Evolutionary conservation across 92 coral and sea anemone species (phyloP), one percentile per base, ranked within the genome.

Genomic region (Pocillopora grandis): DNA sequence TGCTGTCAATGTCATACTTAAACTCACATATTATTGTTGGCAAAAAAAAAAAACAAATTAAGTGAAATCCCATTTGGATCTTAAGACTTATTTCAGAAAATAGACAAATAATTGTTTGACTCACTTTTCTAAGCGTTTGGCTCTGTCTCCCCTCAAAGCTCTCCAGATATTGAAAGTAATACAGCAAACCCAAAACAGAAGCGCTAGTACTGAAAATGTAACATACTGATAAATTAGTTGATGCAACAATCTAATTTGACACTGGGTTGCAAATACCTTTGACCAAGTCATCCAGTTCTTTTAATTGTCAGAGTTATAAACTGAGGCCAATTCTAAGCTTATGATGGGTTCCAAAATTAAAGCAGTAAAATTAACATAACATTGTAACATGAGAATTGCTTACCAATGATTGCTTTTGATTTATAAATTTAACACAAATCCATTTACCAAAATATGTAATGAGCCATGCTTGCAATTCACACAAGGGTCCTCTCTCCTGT

Each of bases 141-240:
- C 95, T 84, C 93, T 85, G 88, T 88, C 93, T 75, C 87, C 89
- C 56, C 87, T 92, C 63, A 94, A 88, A 62, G 98, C 94, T 91
- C 90, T 96, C 89, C 86, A 88, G 76, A 96, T 83, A 87, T 96
- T 96, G 83, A 96, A 96, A 18, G 98, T 96, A 78, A 96, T 94
- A 55, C 98, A 96, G 80, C 94, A 94, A 63, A 95, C 98, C 98
- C 98, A 96, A 1, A 87, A 66, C 36, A 96, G 88, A 31, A 96
- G 83, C 7, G 98, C 88, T 76, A 86, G 91, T 18, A 90, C 98
- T 96, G 83, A 14, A 70, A 72, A 72, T 42, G n/a, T 14, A 48
- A 48, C 21, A 52, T 73, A 19, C 23, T 68, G 72, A 12, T 35
- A 1, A 12, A 68, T 16, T 12, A 31, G 4, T 42, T 23, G 13